phyloP scores from a whole-genome alignment of 2,113 vertebrate genomes.

The Hemichromis elongatus region DNA sequence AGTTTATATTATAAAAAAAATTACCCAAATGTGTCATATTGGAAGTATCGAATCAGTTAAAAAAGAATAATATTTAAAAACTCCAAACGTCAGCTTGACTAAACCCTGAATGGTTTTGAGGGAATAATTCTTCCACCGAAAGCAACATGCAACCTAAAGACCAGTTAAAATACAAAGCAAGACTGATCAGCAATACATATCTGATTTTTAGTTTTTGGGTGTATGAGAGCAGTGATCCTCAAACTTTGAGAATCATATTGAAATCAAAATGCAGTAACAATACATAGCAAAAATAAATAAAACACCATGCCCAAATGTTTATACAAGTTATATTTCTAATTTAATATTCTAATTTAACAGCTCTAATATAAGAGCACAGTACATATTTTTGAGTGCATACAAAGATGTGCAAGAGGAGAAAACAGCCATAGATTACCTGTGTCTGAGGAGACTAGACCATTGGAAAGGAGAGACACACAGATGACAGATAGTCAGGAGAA shows the following conservation, averaged over 20 bases:
- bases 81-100: background rate
- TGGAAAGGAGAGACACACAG: slow-evolving; percentile 63
- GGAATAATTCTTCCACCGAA: slow-evolving; percentile 29
- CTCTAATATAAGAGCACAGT: background rate
- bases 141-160: slow-evolving; percentile 34
- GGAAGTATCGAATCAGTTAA: background rate
- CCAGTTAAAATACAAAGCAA: background rate
- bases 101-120: background rate
- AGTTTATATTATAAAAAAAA: background rate
- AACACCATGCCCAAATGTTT: background rate
- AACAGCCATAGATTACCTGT: slow-evolving; percentile 72
- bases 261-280: background rate
- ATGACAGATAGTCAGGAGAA: slow-evolving; percentile 57
- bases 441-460: slow-evolving; percentile 75
- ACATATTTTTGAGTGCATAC: slow-evolving; percentile 18
- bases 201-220: background rate
- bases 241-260: background rate
- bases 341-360: background rate
- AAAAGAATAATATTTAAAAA: background rate
- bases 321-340: background rate
- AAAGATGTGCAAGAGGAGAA: slow-evolving; percentile 42
- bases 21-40: background rate
- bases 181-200: background rate
- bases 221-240: background rate
- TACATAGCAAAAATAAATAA: background rate